These are phyloP conservation scores for Sebastes matsubarae DNA, from an alignment of 2,797 vertebrate species.

Conservation along the genomic window DNA sequence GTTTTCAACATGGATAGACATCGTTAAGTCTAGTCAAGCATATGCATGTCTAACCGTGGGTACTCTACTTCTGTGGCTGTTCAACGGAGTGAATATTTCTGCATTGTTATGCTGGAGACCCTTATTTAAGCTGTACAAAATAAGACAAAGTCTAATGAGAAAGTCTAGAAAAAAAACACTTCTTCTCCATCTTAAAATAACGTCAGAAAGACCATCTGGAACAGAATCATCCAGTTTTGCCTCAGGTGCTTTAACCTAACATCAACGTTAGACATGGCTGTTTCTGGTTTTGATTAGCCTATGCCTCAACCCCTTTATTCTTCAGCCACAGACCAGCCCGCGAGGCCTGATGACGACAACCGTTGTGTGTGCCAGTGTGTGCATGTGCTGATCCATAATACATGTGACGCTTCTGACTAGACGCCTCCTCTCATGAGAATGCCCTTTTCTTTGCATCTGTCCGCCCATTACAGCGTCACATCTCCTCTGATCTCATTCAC, in stretches of 20 bases:
- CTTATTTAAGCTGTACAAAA: not conserved
- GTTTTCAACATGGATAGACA: slow-evolving; percentile 12
- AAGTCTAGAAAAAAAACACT: not conserved
- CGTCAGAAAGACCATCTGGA: slow-evolving; percentile 29
- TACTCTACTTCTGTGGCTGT: not conserved
- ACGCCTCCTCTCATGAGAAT: slow-evolving; percentile 24
- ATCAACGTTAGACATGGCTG: slow-evolving; percentile 10
- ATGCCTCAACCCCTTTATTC: slow-evolving; percentile 13
- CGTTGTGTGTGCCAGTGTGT: slow-evolving; percentile 10
- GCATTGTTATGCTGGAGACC: not conserved
- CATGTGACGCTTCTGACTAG: slow-evolving; percentile 24
- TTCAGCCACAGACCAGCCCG: slow-evolving; percentile 14
- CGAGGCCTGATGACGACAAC: slow-evolving; percentile 16
- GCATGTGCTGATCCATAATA: slow-evolving; percentile 53
- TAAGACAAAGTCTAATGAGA: not conserved
- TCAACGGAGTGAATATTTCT: not conserved
- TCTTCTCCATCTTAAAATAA: slow-evolving; percentile 10
- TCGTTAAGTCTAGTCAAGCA: slow-evolving; percentile 17
- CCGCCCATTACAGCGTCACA: not conserved
- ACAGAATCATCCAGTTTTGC: slow-evolving; percentile 14
- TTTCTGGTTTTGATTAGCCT: slow-evolving; percentile 61
- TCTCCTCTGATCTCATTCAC: slow-evolving; percentile 13
- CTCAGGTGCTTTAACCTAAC: slow-evolving; percentile 24
- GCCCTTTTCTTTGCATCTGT: slow-evolving; percentile 19
- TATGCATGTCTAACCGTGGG: slow-evolving; percentile 3